Conservation (phyloP, 2,113 vertebrate species). For the Lampris megalopsis region DNA sequence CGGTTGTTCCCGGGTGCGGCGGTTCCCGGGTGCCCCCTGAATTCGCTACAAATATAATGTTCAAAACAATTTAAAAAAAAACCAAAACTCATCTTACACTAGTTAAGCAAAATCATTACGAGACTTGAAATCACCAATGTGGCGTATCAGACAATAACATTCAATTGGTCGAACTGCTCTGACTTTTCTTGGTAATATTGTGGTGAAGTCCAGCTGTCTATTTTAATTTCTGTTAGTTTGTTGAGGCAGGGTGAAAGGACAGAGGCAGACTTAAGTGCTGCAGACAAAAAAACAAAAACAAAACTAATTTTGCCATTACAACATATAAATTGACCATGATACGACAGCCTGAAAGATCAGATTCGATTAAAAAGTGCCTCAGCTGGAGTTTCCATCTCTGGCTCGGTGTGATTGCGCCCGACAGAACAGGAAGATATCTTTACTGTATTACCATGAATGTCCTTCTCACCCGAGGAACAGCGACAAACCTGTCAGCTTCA, state of each 20-base stretch:
- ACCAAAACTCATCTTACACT: no score
- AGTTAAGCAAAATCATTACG: no score
- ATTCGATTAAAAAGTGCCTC: slow-evolving; percentile 3
- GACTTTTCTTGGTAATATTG: neutral
- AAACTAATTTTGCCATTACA: neutral
- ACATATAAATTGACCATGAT: neutral
- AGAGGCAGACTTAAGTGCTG: neutral
- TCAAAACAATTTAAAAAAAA: no score
- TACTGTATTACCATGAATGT: slow-evolving; percentile 41
- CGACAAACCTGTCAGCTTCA: slow-evolving; percentile 71
- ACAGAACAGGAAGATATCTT: slow-evolving; percentile 42
- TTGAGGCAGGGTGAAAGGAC: neutral
- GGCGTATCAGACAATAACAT: neutral
- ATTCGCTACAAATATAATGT: no score
- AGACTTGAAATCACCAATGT: no score
- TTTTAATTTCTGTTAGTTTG: neutral
- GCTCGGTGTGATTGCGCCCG: slow-evolving; percentile 11
- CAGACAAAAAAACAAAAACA: neutral
- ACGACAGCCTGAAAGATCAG: neutral
- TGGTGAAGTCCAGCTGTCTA: no score
- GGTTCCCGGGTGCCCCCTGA: no score
- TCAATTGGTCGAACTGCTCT: neutral
- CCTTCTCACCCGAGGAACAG: slow-evolving; percentile 38
- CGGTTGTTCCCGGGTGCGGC: no score
- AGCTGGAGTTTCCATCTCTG: slow-evolving; percentile 2